Percentiles rank a stretch among this genome's conserved stretches.
phyloP scores from a whole-genome alignment of 2,888 invertebrate genomes.

The Plagodis pulveraria region DNA sequence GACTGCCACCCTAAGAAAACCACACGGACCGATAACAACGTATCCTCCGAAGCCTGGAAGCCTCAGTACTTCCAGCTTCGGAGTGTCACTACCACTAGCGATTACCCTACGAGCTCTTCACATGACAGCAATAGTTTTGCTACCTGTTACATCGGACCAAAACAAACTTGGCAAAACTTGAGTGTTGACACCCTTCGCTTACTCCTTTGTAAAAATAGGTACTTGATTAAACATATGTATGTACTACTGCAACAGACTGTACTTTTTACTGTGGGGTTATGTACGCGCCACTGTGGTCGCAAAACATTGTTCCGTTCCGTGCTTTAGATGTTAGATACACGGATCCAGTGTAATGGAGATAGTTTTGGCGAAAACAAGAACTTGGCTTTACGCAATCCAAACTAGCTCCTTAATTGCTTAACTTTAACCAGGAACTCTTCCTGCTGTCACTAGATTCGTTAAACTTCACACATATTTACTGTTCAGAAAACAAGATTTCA shows the following conservation, averaged over 20 bases:
- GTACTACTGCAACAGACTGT: constrained; percentile 5
- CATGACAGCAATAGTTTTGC: too few species aligned
- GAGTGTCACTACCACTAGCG: too few species aligned
- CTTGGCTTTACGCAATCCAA: constrained; percentile 74
- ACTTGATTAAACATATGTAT: too few species aligned
- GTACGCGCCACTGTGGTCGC: constrained; percentile 44
- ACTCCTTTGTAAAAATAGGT: too few species aligned
- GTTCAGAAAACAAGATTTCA: constrained; percentile 49
- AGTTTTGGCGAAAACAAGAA: constrained; percentile 81
- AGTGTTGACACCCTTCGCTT: too few species aligned
- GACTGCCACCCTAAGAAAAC: too few species aligned
- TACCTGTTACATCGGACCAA: too few species aligned
- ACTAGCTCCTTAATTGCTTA: constrained; percentile 79
- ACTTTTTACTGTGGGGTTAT: constrained; percentile 19
- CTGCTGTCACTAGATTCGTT: constrained; percentile 67
- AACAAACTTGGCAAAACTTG: too few species aligned
- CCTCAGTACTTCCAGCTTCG: too few species aligned
- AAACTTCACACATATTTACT: constrained; percentile 67
- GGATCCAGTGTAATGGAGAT: constrained; percentile 76
- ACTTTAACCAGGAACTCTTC: constrained; percentile 72
- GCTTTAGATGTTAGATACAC: constrained; percentile 59
- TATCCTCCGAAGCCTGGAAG: too few species aligned
- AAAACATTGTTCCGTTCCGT: constrained; percentile 57
- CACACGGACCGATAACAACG: too few species aligned
- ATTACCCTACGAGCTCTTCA: too few species aligned